Evolutionary conservation across 2,797 vertebrate genomes (phyloP), one percentile per base, ranked within the genome.

Genomic region (Phrynocephalus guinanensis): DNA sequence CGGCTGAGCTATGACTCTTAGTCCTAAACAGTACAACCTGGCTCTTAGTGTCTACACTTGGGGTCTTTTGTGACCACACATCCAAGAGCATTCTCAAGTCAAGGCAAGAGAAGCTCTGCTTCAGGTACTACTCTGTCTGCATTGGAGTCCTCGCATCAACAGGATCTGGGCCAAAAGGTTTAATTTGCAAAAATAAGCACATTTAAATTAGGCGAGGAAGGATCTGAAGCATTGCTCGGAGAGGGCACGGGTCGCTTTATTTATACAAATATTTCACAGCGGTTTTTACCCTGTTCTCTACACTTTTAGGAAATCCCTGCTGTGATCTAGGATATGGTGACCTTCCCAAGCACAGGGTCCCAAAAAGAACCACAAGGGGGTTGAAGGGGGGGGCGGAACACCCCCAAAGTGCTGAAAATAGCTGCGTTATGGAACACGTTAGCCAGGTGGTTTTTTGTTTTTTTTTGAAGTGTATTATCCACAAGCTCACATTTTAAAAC

Each of bases 341-440:
- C 63, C 85, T 83, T 28, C 83, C 80, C 2, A 50, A 76, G 48
- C 56, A 89, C 5, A 75, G 60, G 91, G 79, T 48, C 78, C 48
- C 84, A 70, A 73, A 78, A 91, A 56, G 38, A 92, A 88, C n/a
- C 22, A 44, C 87, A 79, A 84, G 50, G 24, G 80, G 48, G 38
- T 83, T 82, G 87, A 82, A 78, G 2, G 82, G 80, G 8, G 38
- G 38, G 3, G 38, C 38, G 3, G 38, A 44, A 44, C 38, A 44
- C 38, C 20, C 87, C 92, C 26, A 0, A 56, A 71, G 5, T 70
- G 87, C 24, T 28, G 85, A 79, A 89, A 92, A 90, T 26, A 91
- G 84, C 70, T 87, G 71, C 71, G 92, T 88, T 24, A 87, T 50
- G 89, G 48, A 87, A 79, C 94, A 93, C 60, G 84, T 24, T 33